A percentile compares a stretch with the other conserved stretches of the same genome.
Evolutionary conservation across 2,113 vertebrate species (phyloP).

Genomic region (Acrocephalus kingi): DNA sequence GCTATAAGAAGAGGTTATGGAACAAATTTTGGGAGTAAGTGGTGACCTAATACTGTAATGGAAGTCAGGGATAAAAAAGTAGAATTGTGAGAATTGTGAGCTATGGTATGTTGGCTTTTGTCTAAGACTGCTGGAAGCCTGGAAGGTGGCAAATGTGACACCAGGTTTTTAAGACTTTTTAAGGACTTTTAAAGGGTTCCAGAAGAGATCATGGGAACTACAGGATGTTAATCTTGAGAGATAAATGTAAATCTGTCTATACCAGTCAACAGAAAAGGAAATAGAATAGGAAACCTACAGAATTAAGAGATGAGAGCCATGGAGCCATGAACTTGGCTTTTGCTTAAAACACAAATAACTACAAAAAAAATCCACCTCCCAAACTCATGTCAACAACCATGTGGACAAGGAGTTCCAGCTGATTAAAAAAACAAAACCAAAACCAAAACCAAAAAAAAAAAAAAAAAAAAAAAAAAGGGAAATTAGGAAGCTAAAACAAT

Average conservation of each 20-base stretch:
- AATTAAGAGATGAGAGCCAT: not conserved
- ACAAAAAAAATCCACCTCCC: not conserved
- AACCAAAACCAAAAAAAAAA: too few relatives aligned
- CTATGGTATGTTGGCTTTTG: not conserved
- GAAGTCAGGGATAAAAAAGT: not conserved
- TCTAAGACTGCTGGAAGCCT: not conserved
- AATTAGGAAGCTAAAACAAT: not conserved
- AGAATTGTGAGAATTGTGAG: not conserved
- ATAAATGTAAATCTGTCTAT: not conserved
- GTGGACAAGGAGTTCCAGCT: not conserved
- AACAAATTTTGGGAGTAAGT: not conserved
- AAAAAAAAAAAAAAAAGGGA: not conserved
- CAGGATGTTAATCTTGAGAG: not conserved
- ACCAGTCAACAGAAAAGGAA: not conserved
- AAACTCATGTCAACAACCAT: not conserved
- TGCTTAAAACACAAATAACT: not conserved
- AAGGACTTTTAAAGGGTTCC: not conserved
- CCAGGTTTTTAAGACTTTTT: not conserved
- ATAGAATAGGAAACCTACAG: not conserved
- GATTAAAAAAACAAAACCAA: not conserved
- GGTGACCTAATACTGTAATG: not conserved
- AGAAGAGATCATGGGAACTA: not conserved
- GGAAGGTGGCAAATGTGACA: not conserved
- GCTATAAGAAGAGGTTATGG: not conserved
- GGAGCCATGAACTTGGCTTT: not conserved